Evolutionary conservation across 2,113 vertebrate species (phyloP), one percentile per base, ranked within the genome.

Genomic region (Callaeas wilsoni): DNA sequence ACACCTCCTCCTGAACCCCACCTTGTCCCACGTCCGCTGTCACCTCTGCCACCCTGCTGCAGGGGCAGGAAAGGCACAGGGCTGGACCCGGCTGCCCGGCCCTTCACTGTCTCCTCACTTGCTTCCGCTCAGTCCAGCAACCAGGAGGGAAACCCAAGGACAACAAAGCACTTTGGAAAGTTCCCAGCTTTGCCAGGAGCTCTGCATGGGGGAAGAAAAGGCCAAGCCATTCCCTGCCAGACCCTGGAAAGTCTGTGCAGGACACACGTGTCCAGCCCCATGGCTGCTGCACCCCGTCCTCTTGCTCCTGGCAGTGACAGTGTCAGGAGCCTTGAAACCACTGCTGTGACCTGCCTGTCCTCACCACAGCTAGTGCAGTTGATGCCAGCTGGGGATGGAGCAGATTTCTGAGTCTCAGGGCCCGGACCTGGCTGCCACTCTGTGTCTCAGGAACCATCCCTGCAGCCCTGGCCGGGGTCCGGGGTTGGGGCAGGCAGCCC

Each of bases 161-260:
- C 75, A 94, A 93, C 90, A 95, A 87, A 95, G 71, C 4, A 1
- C 60, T 86, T 79, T 41, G 90, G 84, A 83, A 97, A 96, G 75
- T 86, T 89, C 95, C 78, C 4, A 0, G 74, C 82, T 73, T 76
- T 76, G 35, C 91, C 86, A 87, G 56, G 60, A 89, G 56, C 64
- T 86, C 42, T 26, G 55, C 0, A 0, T 30, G 6, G 1, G 3
- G 71, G 64, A 69, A 91, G 91, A 87, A 83, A 94, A 93, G 46
- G 33, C 26, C 1, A 0, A 89, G 49, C 53, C 32, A 57, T 89
- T 78, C 87, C 70, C 46, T n/a, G 41, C 4, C 1, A 3, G 63
- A 87, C 56, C 55, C 32, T 32, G 44, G 84, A 65, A 84, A 91
- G 30, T 47, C 60, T 1, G 0, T 0, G 1, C 1, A 7, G 56